Evolutionary conservation across 2,888 invertebrate genomes (phyloP), one percentile per base, ranked within the genome.

Genomic region (Ephialtes manifestator): DNA sequence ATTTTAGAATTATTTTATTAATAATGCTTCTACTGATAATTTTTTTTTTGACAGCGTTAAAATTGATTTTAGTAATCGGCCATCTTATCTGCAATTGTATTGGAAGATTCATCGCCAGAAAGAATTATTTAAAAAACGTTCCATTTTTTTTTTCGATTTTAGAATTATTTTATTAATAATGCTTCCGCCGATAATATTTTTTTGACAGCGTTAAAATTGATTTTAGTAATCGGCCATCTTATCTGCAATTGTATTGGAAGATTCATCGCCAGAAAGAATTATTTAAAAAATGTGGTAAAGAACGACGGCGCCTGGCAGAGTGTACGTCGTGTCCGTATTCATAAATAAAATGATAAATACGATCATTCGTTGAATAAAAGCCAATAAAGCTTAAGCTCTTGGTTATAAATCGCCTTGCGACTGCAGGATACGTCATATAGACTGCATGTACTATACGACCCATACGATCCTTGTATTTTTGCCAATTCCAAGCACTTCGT

Each of bases 261-360:
- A n/a, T 67, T 35, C 13, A 46, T 20, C 20, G 46, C 1, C 1
- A 15, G 2, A 20, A n/a, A 68, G 39, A 43, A 43, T 4, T 15
- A 43, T n/a, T 48, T n/a, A 43, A 43, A 43, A 68, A 68, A 68
- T 68, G 4, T 28, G 68, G 48, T n/a, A 13, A 68, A 68, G 4
- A 68, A 46, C 11, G 68, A 11, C n/a, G 15, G 8, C 24, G 28
- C 1, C 8, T 28, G 65, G 1, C 13, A 20, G 43, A 7, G 8
- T 5, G 24, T 13, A n/a, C 0, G 7, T n/a, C 63, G 63, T 39
- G 15, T 39, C 18, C 18, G 48, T 18, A 51, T 60, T 60, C 51
- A 43, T 31, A 13, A 60, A 76, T 75, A 53, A 31, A 76, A 70
- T 53, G 51, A 70, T 55, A 75, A 68, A 76, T 81, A 51, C 35